These are phyloP conservation scores for Oxyura jamaicensis DNA, from an alignment of 2,113 vertebrate genomes.

Conservation along the genomic window DNA sequence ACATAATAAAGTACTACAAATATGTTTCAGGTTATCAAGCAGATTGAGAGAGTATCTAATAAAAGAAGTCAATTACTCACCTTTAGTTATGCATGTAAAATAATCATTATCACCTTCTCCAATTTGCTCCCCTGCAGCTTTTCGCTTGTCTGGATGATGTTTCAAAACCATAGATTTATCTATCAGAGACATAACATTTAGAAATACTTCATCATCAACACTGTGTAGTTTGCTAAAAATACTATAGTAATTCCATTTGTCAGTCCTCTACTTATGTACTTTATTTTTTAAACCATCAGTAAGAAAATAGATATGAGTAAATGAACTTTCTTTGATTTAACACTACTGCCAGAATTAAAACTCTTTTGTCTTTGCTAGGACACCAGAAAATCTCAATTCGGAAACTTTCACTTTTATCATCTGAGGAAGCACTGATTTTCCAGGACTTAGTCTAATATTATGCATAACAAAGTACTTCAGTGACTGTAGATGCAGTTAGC, in stretches of 20 bases:
- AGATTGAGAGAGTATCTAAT: background rate
- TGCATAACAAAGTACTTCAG: background rate
- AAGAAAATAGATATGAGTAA: background rate
- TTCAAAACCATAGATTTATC: slow-evolving; percentile 98
- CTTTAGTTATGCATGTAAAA: slow-evolving; percentile 99
- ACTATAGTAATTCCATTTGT: background rate
- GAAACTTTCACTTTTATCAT: background rate
- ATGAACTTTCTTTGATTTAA: background rate
- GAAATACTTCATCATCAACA: background rate
- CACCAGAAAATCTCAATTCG: background rate
- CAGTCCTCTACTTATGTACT: background rate
- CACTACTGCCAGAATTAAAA: background rate
- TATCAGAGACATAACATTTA: slow-evolving; percentile 64
- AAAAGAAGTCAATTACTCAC: slow-evolving; percentile 62
- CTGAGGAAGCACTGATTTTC: background rate
- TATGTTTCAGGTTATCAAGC: background rate
- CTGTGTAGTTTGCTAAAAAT: background rate
- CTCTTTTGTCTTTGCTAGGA: background rate
- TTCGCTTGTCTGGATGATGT: slow-evolving; percentile 98
- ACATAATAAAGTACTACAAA: background rate
- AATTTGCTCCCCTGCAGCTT: slow-evolving; percentile 96
- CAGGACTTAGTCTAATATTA: background rate
- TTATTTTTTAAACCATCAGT: background rate
- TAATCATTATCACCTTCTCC: slow-evolving; percentile 98
- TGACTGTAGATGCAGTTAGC: background rate